phyloP scores from a whole-genome alignment of 2,888 invertebrate genomes.

The Brachyptera risi region DNA sequence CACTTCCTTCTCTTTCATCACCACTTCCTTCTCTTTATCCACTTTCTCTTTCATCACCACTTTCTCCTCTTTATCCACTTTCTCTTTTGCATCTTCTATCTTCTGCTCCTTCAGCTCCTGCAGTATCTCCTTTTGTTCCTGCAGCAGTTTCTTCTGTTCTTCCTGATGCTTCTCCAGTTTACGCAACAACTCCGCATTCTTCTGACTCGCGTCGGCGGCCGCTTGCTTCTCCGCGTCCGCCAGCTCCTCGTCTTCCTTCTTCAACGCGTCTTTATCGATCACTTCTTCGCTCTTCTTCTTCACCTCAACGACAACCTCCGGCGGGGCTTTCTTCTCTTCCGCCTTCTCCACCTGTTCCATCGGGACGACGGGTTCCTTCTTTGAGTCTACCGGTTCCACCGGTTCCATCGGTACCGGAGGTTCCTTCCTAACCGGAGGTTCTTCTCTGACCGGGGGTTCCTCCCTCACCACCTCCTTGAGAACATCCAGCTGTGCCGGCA shows the following conservation, averaged over 20 bases:
- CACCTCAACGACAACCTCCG: slow-evolving; percentile 35
- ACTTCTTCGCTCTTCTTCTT: slow-evolving; percentile 42
- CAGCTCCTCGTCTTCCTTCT: slow-evolving; percentile 45
- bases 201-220: neutral
- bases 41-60: slow-evolving; percentile 39
- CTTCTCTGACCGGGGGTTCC: neutral
- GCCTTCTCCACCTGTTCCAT: slow-evolving; percentile 41
- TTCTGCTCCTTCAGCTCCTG: slow-evolving; percentile 5
- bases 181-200: slow-evolving; percentile 8
- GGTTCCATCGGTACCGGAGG: slow-evolving; percentile 45
- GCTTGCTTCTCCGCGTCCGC: slow-evolving; percentile 4
- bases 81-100: slow-evolving; percentile 6
- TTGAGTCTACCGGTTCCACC: slow-evolving; percentile 41
- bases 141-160: slow-evolving; percentile 61
- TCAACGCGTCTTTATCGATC: slow-evolving; percentile 45
- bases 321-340: slow-evolving; percentile 43
- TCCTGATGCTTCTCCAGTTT: slow-evolving; percentile 56
- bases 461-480: neutral
- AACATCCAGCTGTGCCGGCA: too few species aligned
- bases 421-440: slow-evolving; percentile 40
- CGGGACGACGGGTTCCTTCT: slow-evolving; percentile 39
- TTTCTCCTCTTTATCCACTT: slow-evolving; percentile 37
- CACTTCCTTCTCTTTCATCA: slow-evolving; percentile 36
- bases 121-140: slow-evolving; percentile 7
- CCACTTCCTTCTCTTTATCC: slow-evolving; percentile 39